Percentiles rank a stretch among this genome's conserved stretches.
Conservation (phyloP, 2,113 vertebrate species). For the Stegostoma tigrinum region DNA sequence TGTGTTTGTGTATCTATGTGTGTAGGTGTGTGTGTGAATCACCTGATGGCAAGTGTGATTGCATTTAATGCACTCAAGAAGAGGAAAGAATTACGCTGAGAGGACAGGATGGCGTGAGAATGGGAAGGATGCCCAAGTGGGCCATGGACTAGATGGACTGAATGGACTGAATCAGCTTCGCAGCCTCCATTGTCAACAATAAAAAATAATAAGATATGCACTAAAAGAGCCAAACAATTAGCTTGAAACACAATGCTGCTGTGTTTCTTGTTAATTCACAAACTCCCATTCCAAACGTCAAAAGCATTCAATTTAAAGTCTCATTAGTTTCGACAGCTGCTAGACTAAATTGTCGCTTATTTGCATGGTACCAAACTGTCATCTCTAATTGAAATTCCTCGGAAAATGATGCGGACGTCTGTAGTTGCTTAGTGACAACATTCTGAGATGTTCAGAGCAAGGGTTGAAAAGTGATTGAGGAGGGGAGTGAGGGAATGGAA, state of each 20-base stretch:
- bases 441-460: no score
- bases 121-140: background rate
- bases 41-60: no score
- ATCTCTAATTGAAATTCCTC: background rate
- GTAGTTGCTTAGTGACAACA: background rate
- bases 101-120: background rate
- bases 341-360: background rate
- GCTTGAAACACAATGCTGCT: background rate
- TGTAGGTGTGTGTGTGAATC: no score
- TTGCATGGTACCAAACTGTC: background rate
- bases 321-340: background rate
- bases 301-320: background rate
- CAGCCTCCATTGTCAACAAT: background rate
- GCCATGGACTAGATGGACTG: background rate
- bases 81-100: background rate
- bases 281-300: background rate
- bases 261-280: background rate
- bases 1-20: no score
- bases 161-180: background rate
- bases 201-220: background rate
- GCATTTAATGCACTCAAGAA: no score
- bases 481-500: background rate
- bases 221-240: background rate
- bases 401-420: background rate
- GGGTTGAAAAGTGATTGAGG: background rate